Evolutionary conservation across 2,113 vertebrate species (phyloP).

Genomic region (Kobus ellipsiprymnus): DNA sequence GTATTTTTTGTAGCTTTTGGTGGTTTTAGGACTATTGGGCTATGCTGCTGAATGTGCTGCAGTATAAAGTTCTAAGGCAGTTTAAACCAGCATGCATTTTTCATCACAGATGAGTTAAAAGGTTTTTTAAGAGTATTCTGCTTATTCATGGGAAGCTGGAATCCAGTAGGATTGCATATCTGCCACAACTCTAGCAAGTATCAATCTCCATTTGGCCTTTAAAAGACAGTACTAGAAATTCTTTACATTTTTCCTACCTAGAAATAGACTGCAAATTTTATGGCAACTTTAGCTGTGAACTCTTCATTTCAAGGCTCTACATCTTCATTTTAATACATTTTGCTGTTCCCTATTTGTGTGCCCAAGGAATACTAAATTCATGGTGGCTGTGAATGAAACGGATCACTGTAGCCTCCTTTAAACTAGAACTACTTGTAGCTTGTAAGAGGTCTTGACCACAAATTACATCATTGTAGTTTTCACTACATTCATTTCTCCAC

Average conservation of each 20-base stretch:
- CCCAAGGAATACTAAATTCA: conserved; percentile 40
- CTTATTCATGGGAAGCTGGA: conserved; percentile 41
- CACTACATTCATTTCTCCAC: neutral
- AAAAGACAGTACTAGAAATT: conserved; percentile 36
- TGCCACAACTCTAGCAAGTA: conserved; percentile 14
- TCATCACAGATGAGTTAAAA: conserved; percentile 59
- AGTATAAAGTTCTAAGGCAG: conserved; percentile 56
- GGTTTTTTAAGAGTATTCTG: conserved; percentile 55
- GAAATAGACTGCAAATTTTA: conserved; percentile 44
- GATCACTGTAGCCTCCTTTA: neutral
- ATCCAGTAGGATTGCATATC: conserved; percentile 25
- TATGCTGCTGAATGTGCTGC: neutral
- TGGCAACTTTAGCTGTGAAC: conserved; percentile 38
- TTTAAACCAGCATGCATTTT: conserved; percentile 59
- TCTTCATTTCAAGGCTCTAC: conserved; percentile 45
- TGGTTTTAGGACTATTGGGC: conserved; percentile 1
- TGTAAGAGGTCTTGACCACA: neutral
- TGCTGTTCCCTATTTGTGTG: neutral
- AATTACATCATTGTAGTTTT: neutral
- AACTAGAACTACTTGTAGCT: neutral
- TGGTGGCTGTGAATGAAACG: neutral
- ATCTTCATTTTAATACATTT: conserved; percentile 46
- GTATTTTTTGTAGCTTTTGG: conserved; percentile 31
- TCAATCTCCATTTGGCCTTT: neutral
- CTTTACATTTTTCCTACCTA: conserved; percentile 23